Evolutionary conservation across 2,888 invertebrate species (phyloP).

Genomic region (Tolmerus cingulatus): DNA sequence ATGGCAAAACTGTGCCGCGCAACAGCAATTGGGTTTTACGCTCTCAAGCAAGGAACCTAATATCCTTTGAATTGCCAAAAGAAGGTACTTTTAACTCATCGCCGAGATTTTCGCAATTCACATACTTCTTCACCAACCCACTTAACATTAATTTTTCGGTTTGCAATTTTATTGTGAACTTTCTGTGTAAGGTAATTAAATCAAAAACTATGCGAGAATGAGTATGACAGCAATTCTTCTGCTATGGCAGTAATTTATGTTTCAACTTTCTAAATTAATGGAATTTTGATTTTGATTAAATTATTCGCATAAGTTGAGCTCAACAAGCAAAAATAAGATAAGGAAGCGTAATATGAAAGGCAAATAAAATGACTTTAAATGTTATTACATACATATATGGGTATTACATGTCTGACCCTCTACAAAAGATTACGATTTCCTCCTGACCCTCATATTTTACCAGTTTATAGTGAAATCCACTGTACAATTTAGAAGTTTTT

Average conservation of each 20-base stretch:
- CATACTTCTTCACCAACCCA: neutral
- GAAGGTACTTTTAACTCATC: neutral
- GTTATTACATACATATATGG: no score
- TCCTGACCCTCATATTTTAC: no score
- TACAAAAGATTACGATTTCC: no score
- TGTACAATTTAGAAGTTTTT: no score
- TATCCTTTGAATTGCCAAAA: neutral
- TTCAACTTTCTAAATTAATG: neutral
- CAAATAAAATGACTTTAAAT: no score
- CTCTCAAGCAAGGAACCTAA: neutral
- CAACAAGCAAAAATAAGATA: neutral
- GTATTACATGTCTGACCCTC: no score
- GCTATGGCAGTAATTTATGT: neutral
- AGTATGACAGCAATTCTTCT: neutral
- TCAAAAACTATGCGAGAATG: neutral
- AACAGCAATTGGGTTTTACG: neutral
- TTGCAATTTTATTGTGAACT: neutral
- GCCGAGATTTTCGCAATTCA: neutral
- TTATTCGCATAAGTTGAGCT: neutral
- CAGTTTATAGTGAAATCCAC: no score
- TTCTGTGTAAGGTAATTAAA: neutral
- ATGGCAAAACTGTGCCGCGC: neutral
- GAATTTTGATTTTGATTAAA: neutral
- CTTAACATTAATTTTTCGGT: neutral
- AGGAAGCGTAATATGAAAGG: no score